A percentile compares a stretch with the other conserved stretches of the same genome.
Evolutionary conservation across 2,113 vertebrate species (phyloP).

Genomic region (Barbus barbus): DNA sequence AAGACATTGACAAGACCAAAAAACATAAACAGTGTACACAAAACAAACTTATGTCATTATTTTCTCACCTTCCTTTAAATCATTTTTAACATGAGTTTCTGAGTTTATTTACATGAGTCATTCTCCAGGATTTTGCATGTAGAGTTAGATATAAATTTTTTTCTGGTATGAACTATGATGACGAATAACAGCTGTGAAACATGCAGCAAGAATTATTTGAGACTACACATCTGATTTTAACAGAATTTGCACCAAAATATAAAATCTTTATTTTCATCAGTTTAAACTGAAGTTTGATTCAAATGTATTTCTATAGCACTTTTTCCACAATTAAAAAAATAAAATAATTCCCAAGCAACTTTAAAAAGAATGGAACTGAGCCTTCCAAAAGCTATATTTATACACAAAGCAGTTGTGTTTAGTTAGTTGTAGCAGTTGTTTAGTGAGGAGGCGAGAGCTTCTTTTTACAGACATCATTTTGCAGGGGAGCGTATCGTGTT

Average conservation of each 20-base stretch:
- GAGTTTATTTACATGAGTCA: background rate
- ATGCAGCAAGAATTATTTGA: background rate
- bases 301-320: background rate
- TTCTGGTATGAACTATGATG: background rate
- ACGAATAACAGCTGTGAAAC: background rate
- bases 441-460: slow-evolving; percentile 18
- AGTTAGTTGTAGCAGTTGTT: too few relatives aligned
- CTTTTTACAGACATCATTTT: slow-evolving; percentile 41
- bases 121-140: background rate
- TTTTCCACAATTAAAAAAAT: background rate
- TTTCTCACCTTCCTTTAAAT: too few relatives aligned
- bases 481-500: background rate
- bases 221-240: background rate
- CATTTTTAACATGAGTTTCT: too few relatives aligned
- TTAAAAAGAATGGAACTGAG: background rate
- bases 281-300: background rate
- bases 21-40: too few relatives aligned
- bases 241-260: background rate
- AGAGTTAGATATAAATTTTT: background rate
- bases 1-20: too few relatives aligned
- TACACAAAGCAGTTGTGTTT: slow-evolving; percentile 37
- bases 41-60: too few relatives aligned
- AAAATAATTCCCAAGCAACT: background rate
- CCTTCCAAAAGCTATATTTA: slow-evolving; percentile 43
- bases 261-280: background rate